phyloP scores from a whole-genome alignment of 2,113 vertebrate genomes.

The Siniperca chuatsi region DNA sequence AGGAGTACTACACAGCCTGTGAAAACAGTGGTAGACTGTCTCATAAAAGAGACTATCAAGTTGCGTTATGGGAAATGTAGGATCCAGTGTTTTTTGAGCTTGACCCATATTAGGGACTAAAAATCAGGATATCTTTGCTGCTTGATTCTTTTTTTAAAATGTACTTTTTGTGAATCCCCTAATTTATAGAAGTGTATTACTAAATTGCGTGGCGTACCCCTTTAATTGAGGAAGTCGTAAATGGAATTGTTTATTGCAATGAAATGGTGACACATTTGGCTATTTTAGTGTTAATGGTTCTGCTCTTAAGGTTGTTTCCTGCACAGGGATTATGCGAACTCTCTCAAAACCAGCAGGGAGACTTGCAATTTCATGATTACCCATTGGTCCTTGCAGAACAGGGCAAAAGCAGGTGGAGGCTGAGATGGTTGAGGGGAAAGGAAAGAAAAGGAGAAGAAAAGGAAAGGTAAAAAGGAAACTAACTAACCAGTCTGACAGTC shows the following conservation, averaged over 20 bases:
- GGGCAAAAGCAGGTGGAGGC: not conserved
- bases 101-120: not conserved
- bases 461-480: slow-evolving; percentile 2
- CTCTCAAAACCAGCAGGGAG: slow-evolving; percentile 13
- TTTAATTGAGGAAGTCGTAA: slow-evolving; percentile 19
- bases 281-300: slow-evolving; percentile 14
- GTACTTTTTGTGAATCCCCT: not conserved
- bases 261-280: slow-evolving; percentile 10
- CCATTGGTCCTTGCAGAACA: not conserved
- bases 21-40: not conserved
- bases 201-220: not conserved
- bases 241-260: slow-evolving; percentile 1
- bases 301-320: slow-evolving; percentile 12
- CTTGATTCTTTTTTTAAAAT: slow-evolving; percentile 17
- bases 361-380: slow-evolving; percentile 1
- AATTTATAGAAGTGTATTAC: not conserved
- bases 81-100: slow-evolving; percentile 1
- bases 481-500: slow-evolving; percentile 10
- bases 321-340: slow-evolving; percentile 23
- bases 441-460: not conserved
- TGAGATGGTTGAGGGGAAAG: not conserved
- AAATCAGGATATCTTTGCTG: not conserved
- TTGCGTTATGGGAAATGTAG: slow-evolving; percentile 19
- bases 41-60: not conserved
- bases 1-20: not conserved